Evolutionary conservation across 2,797 vertebrate species (phyloP).

Genomic region (Cynodonichthys magdalenae): DNA sequence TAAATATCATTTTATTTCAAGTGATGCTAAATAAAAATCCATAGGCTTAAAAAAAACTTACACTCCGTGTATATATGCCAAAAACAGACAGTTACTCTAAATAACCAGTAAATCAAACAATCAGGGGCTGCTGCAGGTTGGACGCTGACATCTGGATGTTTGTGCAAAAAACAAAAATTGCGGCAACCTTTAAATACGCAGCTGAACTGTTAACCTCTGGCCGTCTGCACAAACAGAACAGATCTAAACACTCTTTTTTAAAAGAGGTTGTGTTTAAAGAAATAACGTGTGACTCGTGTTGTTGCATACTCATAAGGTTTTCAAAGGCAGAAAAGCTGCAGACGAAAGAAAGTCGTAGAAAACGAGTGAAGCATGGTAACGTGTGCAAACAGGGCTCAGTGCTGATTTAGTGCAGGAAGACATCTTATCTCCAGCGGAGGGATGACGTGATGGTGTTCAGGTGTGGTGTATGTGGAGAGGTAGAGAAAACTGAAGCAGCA

Average conservation of each 20-base stretch:
- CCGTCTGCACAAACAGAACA: slow-evolving; percentile 24
- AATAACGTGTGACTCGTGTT: slow-evolving; percentile 47
- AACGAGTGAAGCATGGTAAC: slow-evolving; percentile 31
- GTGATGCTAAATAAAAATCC: slow-evolving; percentile 66
- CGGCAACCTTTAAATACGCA: slow-evolving; percentile 18
- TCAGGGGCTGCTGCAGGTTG: slow-evolving; percentile 7
- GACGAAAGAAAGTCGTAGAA: slow-evolving; percentile 29
- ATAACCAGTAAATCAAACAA: slow-evolving; percentile 21
- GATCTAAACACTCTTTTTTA: slow-evolving; percentile 44
- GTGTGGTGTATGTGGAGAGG: slow-evolving; percentile 69
- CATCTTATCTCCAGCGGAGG: slow-evolving; percentile 31
- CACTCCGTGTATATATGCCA: slow-evolving; percentile 55
- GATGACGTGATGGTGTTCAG: slow-evolving; percentile 18
- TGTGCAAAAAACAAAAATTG: slow-evolving; percentile 26
- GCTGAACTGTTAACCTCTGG: neutral
- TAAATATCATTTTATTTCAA: slow-evolving; percentile 70
- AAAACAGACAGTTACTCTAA: slow-evolving; percentile 41
- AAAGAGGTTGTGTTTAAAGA: slow-evolving; percentile 46
- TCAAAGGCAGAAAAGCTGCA: slow-evolving; percentile 36
- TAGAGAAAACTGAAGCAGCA: slow-evolving; percentile 69
- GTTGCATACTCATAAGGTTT: slow-evolving; percentile 59
- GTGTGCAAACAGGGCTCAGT: slow-evolving; percentile 45
- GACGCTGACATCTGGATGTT: slow-evolving; percentile 14
- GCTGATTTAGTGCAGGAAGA: slow-evolving; percentile 56
- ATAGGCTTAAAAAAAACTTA: slow-evolving; percentile 47